A percentile compares a stretch with the other conserved stretches of the same genome.
Evolutionary conservation across 2,888 invertebrate genomes (phyloP).

Genomic region (Marasmarcha lunaedactyla): DNA sequence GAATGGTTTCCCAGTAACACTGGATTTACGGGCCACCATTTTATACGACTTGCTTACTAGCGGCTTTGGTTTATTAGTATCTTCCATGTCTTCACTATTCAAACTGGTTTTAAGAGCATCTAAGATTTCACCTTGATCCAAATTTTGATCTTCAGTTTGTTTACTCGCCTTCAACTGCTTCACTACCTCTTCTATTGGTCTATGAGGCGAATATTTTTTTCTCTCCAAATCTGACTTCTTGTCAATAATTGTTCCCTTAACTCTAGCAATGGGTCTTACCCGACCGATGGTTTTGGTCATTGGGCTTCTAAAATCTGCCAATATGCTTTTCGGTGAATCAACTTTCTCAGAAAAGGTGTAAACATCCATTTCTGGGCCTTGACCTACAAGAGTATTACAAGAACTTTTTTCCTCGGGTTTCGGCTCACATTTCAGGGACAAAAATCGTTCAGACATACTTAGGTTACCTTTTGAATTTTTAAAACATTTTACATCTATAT

Average conservation of each 20-base stretch:
- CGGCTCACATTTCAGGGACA: conserved; percentile 48
- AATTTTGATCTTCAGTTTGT: conserved; percentile 40
- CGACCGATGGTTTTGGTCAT: conserved; percentile 49
- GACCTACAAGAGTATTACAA: conserved; percentile 41
- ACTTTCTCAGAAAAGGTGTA: conserved; percentile 63
- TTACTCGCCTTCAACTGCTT: conserved; percentile 58
- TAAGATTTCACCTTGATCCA: conserved; percentile 17
- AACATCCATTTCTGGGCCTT: conserved; percentile 57
- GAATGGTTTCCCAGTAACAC: conserved; percentile 62
- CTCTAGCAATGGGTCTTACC: conserved; percentile 61
- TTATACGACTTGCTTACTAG: conserved; percentile 62
- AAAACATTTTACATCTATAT: conserved; percentile 57
- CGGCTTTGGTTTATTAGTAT: conserved; percentile 44
- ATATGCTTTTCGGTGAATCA: conserved; percentile 58
- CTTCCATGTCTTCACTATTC: conserved; percentile 24
- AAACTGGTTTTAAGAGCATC: conserved; percentile 22
- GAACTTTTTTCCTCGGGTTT: conserved; percentile 42
- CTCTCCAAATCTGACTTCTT: conserved; percentile 53
- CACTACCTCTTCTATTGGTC: conserved; percentile 61
- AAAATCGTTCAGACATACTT: conserved; percentile 52
- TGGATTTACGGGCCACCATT: conserved; percentile 65
- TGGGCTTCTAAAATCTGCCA: conserved; percentile 53
- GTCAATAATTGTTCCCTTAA: conserved; percentile 60
- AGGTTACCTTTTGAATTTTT: conserved; percentile 61
- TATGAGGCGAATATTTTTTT: conserved; percentile 57